A percentile compares a stretch with the other conserved stretches of the same genome.
phyloP scores from a whole-genome alignment of 2,888 invertebrate species.

The Lithophane semibrunnea region DNA sequence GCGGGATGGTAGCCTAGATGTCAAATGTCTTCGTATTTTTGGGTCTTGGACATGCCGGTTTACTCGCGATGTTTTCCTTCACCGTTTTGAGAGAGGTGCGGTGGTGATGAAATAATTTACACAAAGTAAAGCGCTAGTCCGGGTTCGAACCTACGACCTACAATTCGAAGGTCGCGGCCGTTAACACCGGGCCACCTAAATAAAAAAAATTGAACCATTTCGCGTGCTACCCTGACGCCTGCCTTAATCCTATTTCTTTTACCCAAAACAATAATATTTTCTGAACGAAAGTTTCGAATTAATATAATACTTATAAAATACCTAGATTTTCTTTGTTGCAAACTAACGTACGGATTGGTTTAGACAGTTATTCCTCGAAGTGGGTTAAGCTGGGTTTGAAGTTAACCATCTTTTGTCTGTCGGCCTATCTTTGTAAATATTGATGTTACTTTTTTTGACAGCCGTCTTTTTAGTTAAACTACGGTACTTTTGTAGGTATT shows the following conservation, averaged over 20 bases:
- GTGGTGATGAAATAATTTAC: no score
- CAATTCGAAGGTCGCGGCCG: no score
- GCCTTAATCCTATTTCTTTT: conserved; percentile 5
- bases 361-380: conserved; percentile 56
- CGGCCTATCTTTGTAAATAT: conserved; percentile 25
- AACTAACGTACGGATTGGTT: conserved; percentile 60
- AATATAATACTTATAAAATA: conserved; percentile 57
- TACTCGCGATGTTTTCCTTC: no score
- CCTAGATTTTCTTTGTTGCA: conserved; percentile 67
- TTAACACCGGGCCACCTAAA: no score
- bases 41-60: no score
- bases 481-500: background rate
- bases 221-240: no score
- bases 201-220: no score
- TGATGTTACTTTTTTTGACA: conserved; percentile 24
- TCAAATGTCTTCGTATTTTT: no score
- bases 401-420: conserved; percentile 16
- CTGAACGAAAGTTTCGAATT: conserved; percentile 41
- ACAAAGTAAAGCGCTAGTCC: no score
- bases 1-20: no score
- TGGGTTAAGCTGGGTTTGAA: conserved; percentile 48
- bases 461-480: background rate
- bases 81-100: no score
- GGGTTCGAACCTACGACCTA: no score
- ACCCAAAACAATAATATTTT: conserved; percentile 24